Conservation (phyloP, 2,797 vertebrate genomes). For the Borostomias antarcticus region DNA sequence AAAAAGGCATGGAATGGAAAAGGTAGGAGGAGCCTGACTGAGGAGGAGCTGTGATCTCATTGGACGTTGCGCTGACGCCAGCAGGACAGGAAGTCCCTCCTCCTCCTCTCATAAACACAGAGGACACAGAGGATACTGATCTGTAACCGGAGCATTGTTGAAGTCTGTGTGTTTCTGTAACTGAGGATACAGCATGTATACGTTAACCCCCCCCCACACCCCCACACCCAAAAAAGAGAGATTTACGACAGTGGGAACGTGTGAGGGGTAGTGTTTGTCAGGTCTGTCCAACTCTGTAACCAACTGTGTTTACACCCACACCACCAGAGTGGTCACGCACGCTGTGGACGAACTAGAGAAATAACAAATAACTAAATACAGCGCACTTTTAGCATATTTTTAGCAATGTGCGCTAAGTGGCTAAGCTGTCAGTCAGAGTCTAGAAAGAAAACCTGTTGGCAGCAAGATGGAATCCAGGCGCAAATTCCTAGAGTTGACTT, state of each 20-base stretch:
- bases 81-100: conserved; percentile 28
- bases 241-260: conserved; percentile 45
- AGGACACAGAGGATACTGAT: background rate
- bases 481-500: conserved; percentile 13
- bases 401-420: background rate
- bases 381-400: background rate
- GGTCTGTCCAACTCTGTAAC: conserved; percentile 9
- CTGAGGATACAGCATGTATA: conserved; percentile 52
- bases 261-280: conserved; percentile 22
- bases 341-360: background rate
- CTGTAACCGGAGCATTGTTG: conserved; percentile 42
- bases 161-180: conserved; percentile 31
- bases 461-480: conserved; percentile 44
- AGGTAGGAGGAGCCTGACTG: too few species aligned
- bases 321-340: conserved; percentile 4
- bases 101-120: conserved; percentile 38
- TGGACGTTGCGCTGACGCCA: too few species aligned
- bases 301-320: conserved; percentile 35
- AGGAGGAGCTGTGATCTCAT: too few species aligned
- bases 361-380: background rate
- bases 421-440: conserved; percentile 26
- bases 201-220: conserved; percentile 30
- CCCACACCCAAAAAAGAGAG: too few species aligned
- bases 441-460: conserved; percentile 36
- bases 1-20: background rate